Percentiles rank a stretch among this genome's conserved stretches.
Evolutionary conservation across 2,113 vertebrate genomes (phyloP).

Genomic region (Ptilonorhynchus violaceus): DNA sequence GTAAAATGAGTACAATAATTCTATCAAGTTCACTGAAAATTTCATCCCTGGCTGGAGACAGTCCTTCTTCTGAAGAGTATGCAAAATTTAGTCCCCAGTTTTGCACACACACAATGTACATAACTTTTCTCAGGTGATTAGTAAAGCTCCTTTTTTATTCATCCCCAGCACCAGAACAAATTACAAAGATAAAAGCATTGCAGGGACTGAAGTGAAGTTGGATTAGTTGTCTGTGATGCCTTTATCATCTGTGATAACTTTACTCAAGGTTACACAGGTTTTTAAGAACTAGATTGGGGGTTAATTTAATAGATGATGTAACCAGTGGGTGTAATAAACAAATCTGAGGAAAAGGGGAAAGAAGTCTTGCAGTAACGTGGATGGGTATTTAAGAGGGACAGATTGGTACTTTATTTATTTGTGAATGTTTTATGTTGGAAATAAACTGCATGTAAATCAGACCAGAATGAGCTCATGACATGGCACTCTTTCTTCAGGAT

Average conservation of each 20-base stretch:
- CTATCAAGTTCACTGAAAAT: constrained; percentile 6
- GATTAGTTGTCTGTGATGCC: constrained; percentile 34
- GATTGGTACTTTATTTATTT: constrained; percentile 5
- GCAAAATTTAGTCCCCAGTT: not conserved
- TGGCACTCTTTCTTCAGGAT: not conserved
- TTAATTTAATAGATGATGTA: constrained; percentile 32
- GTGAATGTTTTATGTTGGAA: not conserved
- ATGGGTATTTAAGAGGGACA: not conserved
- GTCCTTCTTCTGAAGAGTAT: not conserved
- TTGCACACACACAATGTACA: not conserved
- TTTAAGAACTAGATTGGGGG: not conserved
- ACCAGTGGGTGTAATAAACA: constrained; percentile 15
- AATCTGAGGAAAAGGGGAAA: not conserved
- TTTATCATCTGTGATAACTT: constrained; percentile 49
- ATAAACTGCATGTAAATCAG: not conserved
- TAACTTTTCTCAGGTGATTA: constrained; percentile 37
- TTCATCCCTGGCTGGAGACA: not conserved
- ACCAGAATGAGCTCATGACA: not conserved
- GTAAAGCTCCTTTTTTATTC: constrained; percentile 29
- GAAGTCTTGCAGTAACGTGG: not conserved
- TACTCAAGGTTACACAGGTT: constrained; percentile 37
- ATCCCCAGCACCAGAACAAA: constrained; percentile 31
- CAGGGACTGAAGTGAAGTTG: constrained; percentile 13
- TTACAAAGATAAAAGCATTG: constrained; percentile 50
- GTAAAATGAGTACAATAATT: constrained; percentile 27